A percentile compares a stretch with the other conserved stretches of the same genome.
Evolutionary conservation across 2,888 invertebrate genomes (phyloP).

Genomic region (Lycophotia porphyrea): DNA sequence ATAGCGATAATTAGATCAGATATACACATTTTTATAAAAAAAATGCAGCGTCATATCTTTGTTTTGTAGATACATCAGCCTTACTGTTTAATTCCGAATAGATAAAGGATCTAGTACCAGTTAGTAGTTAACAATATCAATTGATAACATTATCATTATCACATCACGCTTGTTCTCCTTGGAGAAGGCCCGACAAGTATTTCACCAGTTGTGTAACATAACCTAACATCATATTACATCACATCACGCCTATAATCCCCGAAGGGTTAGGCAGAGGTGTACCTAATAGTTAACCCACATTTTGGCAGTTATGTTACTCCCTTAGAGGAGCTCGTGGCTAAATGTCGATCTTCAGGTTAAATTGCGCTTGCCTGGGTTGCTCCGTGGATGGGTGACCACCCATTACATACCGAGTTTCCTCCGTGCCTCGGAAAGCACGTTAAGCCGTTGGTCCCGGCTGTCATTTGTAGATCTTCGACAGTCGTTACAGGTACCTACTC

Average conservation of each 20-base stretch:
- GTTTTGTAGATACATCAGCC: background rate
- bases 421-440: too few species aligned
- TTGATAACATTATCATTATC: background rate
- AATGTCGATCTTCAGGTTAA: too few species aligned
- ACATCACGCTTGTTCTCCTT: background rate
- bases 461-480: too few species aligned
- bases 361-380: too few species aligned
- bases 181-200: too few species aligned
- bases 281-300: background rate
- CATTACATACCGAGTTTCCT: too few species aligned
- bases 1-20: background rate
- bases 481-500: too few species aligned
- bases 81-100: background rate
- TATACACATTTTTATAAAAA: background rate
- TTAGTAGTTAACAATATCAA: slow-evolving; percentile 21
- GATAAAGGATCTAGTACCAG: background rate
- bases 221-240: background rate
- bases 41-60: background rate
- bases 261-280: background rate
- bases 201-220: too few species aligned
- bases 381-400: too few species aligned
- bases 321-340: too few species aligned
- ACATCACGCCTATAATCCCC: background rate
- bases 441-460: too few species aligned
- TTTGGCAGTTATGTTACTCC: background rate